Evolutionary conservation across 2,797 vertebrate species (phyloP), one percentile per base, ranked within the genome.

Genomic region (Pseudochromis fuscus): DNA sequence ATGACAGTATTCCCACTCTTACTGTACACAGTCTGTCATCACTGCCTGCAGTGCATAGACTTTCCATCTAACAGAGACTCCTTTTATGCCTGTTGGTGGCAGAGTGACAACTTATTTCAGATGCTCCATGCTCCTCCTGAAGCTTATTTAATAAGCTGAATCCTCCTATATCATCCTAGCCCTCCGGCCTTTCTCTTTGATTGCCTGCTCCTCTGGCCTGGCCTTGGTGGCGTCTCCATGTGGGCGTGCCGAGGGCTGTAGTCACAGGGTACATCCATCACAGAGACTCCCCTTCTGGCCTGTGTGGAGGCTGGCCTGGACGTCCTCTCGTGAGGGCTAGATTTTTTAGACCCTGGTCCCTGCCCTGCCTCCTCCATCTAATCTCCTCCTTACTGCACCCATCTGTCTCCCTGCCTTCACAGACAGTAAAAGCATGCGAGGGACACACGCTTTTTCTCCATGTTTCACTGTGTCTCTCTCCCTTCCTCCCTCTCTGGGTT

Each of bases 101-200:
- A 77, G 87, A 80, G 81, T 86, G 84, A 89, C 88, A 88, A 87
- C 89, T 91, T 88, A 89, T 84, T 89, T 88, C 87, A 86, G 86
- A 88, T 77, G 73, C 86, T 88, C 84, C 67, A 24, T 80, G 85
- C 83, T 82, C 74, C 80, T 92, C 85, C 89, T 89, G 87, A 89
- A 90, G 89, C 87, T 89, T 87, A 86, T 92, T 92, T 93, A 93
- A 94, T 92, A 92, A 88, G 79, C 86, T 86, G 89, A 84, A 84
- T 91, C 87, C 88, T 91, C 84, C 88, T 91, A 84, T 91, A 91
- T 91, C 88, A 90, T 85, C 72, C 44, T 2, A 72, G 83, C 85
- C 90, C 80, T 75, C 46, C 56, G 77, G 87, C 85, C 88, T 88
- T 70, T 82, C 77, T 87, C 84, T 88, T 84, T 91, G 88, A 91